These are phyloP conservation scores for Drosophila albomicans DNA, from an alignment of 1,140 invertebrate species.

Conservation along the genomic window DNA sequence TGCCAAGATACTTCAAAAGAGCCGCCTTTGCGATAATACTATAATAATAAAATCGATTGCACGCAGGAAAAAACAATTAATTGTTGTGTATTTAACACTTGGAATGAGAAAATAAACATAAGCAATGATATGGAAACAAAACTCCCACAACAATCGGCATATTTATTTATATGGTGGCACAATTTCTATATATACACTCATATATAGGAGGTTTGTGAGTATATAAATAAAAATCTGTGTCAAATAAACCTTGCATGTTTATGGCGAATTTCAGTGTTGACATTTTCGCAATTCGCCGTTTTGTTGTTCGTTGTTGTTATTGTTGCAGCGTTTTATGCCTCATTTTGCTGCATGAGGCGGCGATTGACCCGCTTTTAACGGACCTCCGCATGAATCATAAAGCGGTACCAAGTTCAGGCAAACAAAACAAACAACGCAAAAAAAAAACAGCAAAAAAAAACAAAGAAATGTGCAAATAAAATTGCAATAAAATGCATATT, in stretches of 20 bases:
- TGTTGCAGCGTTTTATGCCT: constrained; percentile 51
- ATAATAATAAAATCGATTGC: not conserved
- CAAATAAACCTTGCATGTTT: constrained; percentile 80
- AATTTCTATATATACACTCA: constrained; percentile 14
- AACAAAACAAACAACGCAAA: constrained; percentile 1
- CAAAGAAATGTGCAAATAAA: constrained; percentile 55
- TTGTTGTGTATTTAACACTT: constrained; percentile 7
- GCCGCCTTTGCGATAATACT: constrained; percentile 12
- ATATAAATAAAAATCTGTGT: constrained; percentile 63
- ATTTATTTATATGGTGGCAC: constrained; percentile 19
- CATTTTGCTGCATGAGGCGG: constrained; percentile 41
- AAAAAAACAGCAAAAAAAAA: no score
- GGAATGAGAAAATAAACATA: not conserved
- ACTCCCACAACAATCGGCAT: not conserved
- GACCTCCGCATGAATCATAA: constrained; percentile 67
- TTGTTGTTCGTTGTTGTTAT: constrained; percentile 17
- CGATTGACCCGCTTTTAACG: constrained; percentile 65
- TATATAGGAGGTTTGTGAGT: not conserved
- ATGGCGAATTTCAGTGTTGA: constrained; percentile 58
- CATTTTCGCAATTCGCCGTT: constrained; percentile 11
- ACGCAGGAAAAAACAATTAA: not conserved
- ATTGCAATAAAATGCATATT: constrained; percentile 61
- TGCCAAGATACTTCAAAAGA: constrained; percentile 12
- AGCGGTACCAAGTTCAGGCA: constrained; percentile 75
- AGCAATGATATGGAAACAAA: not conserved